A percentile compares a stretch with the other conserved stretches of the same genome.
Conservation (phyloP, 2,113 vertebrate genomes). For the Onychostruthus taczanowskii region DNA sequence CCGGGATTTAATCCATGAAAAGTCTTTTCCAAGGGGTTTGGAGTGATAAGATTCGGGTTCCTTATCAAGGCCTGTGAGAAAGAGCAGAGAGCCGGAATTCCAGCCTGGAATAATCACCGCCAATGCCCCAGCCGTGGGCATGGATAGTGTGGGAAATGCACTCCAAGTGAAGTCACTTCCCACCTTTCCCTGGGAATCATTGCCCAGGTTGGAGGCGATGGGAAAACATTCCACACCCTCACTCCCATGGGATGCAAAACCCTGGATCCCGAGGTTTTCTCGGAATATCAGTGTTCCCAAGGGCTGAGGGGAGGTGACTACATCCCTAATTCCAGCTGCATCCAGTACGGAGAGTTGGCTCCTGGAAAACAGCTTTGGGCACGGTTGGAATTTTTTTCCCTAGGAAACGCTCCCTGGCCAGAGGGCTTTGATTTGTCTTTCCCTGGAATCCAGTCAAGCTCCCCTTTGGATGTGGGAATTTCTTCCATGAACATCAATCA, state of each 20-base stretch:
- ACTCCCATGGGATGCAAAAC: neutral
- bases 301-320: neutral
- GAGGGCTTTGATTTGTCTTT: neutral
- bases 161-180: neutral
- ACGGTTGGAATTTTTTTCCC: constrained; percentile 1
- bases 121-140: neutral
- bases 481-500: constrained; percentile 4
- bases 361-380: neutral
- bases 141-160: neutral
- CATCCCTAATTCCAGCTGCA: constrained; percentile 14
- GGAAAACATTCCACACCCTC: neutral
- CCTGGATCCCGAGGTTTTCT: neutral
- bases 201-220: neutral
- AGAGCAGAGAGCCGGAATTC: neutral
- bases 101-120: neutral
- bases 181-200: neutral
- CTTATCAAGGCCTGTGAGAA: neutral
- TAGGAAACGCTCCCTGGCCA: neutral
- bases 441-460: neutral
- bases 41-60: neutral
- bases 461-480: constrained; percentile 8
- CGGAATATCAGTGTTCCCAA: neutral
- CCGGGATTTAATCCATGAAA: neutral
- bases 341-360: neutral
- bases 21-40: neutral